Evolutionary conservation across 2,113 vertebrate species (phyloP), one percentile per base, ranked within the genome.

Genomic region (Chaetorhynchus papuensis): DNA sequence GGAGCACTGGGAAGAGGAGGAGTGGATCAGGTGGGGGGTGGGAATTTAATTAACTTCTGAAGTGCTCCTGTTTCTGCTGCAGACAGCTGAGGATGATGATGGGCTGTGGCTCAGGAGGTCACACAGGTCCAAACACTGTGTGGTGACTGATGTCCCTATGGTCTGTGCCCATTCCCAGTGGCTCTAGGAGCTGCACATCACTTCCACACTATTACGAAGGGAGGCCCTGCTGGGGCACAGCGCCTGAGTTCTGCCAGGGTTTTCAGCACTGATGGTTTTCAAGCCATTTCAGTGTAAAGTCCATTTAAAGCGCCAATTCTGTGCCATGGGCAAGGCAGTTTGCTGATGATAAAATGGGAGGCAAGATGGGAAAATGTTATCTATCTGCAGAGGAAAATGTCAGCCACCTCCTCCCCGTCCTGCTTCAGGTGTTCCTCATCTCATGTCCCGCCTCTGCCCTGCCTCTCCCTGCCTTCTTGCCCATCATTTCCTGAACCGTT

Each of bases 11-110:
- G 96, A 94, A 49, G 95, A 94, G 87, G 61, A 95, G 87, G 87
- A 96, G 95, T 11, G 10, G 94, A 82, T 64, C 39, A 9, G 83
- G 72, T 52, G 2, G 45, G 39, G 71, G 50, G 72, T 53, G 81
- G 90, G 84, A 88, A 86, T 95, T 87, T 95, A 96, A 96, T 96
- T 96, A 96, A 97, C 71, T 95, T 89, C 65, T 69, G 87, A 65
- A 96, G 59, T 7, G 45, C 66, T 91, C 27, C 49, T 33, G 45
- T 35, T 82, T 71, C 83, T 50, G 52, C 71, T 19, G 54, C 63
- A 54, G 61, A 49, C 3, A 1, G 45, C 15, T 54, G 86, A 83
- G 68, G 93, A 35, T 78, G 92, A 52, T 9, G 68, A 77, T 30
- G 87, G 91, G 69, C 56, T 83, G 56, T 15, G 57, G 56, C 49